A percentile compares a stretch with the other conserved stretches of the same genome.
Conservation (phyloP, 1,140 invertebrate species). For the Theocolax elegans region DNA sequence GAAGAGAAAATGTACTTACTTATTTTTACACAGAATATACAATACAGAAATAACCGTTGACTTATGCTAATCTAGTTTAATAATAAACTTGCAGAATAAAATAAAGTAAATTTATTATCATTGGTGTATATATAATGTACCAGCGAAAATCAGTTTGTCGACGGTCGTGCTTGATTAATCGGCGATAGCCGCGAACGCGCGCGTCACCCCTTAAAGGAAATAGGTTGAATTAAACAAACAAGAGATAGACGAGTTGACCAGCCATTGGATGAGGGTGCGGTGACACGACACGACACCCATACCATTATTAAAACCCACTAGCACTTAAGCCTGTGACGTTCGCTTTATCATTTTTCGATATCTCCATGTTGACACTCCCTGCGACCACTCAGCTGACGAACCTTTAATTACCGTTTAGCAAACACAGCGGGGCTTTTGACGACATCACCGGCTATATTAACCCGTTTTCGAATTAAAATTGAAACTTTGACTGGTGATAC, state of each 20-base stretch:
- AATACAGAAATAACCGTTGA: no score
- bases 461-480: no score
- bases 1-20: no score
- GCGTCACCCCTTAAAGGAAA: conserved; percentile 7
- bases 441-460: conserved; percentile 24
- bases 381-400: neutral
- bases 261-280: conserved; percentile 38
- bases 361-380: conserved; percentile 40
- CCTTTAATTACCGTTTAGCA: conserved; percentile 40
- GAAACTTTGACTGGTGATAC: no score
- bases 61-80: no score
- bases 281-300: conserved; percentile 48
- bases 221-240: conserved; percentile 39
- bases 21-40: no score
- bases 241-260: neutral
- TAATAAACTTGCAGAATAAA: no score
- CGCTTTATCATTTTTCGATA: conserved; percentile 43
- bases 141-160: no score
- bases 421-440: conserved; percentile 14
- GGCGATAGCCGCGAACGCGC: conserved; percentile 30
- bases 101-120: no score
- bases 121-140: no score
- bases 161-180: conserved; percentile 28
- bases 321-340: no score
- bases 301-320: conserved; percentile 46